Conservation (phyloP, 2,797 vertebrate genomes). For the Okamejei kenojei region DNA sequence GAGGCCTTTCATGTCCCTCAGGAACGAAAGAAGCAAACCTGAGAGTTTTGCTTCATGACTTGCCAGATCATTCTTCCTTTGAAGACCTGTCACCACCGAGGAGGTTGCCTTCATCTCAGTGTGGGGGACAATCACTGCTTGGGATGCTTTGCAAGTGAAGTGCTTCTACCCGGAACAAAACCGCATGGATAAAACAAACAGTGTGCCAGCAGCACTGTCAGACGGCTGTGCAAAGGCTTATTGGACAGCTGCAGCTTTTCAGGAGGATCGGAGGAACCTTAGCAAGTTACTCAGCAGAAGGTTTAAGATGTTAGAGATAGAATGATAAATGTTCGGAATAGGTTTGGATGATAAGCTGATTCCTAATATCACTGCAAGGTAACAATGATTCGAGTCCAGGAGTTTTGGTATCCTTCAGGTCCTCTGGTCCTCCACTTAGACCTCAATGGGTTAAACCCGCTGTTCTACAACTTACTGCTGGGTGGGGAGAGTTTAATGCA, state of each 20-base stretch:
- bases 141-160: not conserved
- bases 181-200: not conserved
- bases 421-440: not conserved
- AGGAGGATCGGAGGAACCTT: not conserved
- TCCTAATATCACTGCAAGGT: not conserved
- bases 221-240: not conserved
- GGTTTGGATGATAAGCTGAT: slow-evolving; percentile 9
- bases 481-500: not conserved
- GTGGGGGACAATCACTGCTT: not conserved
- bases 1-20: not conserved
- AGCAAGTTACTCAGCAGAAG: not conserved
- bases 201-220: not conserved
- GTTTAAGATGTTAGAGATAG: not conserved
- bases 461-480: not conserved
- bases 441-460: not conserved
- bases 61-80: not conserved
- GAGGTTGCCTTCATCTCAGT: not conserved
- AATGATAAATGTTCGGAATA: not conserved
- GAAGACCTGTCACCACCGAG: slow-evolving; percentile 8
- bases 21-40: not conserved
- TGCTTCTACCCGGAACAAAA: not conserved
- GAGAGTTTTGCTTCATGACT: not conserved
- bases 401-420: not conserved
- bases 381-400: not conserved
- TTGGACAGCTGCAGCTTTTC: not conserved